phyloP scores from a whole-genome alignment of 2,113 vertebrate species.

The Cyrtonyx montezumae region DNA sequence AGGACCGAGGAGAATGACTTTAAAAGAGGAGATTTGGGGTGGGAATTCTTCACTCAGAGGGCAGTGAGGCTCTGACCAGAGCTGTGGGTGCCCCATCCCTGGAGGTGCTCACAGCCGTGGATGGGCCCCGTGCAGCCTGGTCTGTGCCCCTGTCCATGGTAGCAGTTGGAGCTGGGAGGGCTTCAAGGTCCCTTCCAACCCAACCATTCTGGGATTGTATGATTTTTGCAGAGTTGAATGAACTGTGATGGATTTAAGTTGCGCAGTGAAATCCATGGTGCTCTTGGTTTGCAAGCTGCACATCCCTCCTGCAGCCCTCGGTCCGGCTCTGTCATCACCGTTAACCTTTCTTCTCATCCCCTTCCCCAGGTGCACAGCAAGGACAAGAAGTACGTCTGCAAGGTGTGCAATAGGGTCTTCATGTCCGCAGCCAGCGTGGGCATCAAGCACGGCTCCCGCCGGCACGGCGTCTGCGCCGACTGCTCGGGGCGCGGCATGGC shows the following conservation, averaged over 20 bases:
- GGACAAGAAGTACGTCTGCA: slow-evolving; percentile 98
- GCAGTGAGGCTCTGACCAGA: too few relatives aligned
- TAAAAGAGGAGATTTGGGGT: too few relatives aligned
- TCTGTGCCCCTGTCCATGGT: too few relatives aligned
- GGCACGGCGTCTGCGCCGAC: slow-evolving; percentile 93
- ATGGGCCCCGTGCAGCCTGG: too few relatives aligned
- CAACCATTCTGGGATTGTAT: background rate
- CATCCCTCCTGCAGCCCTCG: background rate
- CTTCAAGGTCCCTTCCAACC: background rate
- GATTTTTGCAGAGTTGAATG: background rate
- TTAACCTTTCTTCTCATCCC: background rate
- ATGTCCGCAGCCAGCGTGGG: slow-evolving; percentile 98
- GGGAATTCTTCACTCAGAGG: too few relatives aligned
- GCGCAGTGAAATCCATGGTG: fast-evolving
- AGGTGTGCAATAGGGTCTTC: slow-evolving; percentile 96
- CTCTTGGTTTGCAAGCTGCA: fast-evolving
- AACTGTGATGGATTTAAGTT: background rate
- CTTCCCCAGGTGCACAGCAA: slow-evolving; percentile 94
- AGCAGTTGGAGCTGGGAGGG: background rate
- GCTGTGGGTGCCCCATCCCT: too few relatives aligned
- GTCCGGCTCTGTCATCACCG: fast-evolving
- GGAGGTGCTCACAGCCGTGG: too few relatives aligned
- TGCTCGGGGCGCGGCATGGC: slow-evolving; percentile 88
- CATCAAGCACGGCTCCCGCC: slow-evolving; percentile 95
- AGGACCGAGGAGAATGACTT: too few relatives aligned